Evolutionary conservation across 2,888 invertebrate genomes (phyloP).

Genomic region (Drosophila nigricruria): DNA sequence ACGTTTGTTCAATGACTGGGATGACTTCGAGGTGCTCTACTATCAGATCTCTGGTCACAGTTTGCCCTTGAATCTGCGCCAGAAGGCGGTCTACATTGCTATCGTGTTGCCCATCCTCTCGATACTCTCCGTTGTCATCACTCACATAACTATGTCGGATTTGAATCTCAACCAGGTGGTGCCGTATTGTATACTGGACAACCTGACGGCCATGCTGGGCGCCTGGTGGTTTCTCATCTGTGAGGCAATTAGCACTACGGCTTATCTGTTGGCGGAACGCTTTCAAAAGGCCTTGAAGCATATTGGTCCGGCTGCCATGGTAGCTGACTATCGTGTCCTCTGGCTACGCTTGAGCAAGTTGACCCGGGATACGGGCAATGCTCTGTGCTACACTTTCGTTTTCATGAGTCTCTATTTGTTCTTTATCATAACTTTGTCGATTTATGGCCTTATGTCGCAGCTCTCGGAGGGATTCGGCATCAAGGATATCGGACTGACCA

Average conservation of each 20-base stretch:
- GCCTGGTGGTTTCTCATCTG: slow-evolving; percentile 91
- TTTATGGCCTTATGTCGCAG: slow-evolving; percentile 90
- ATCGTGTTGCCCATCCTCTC: slow-evolving; percentile 88
- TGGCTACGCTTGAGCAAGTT: slow-evolving; percentile 90
- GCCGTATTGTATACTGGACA: slow-evolving; percentile 90
- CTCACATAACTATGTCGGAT: slow-evolving; percentile 90
- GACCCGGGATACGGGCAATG: slow-evolving; percentile 88
- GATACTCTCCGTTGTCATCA: slow-evolving; percentile 88
- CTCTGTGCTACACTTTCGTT: slow-evolving; percentile 89
- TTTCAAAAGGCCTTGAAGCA: slow-evolving; percentile 90
- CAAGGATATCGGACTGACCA: slow-evolving; percentile 89
- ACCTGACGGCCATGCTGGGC: slow-evolving; percentile 89
- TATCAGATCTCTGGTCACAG: slow-evolving; percentile 87
- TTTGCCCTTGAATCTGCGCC: slow-evolving; percentile 87
- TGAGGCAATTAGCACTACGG: slow-evolving; percentile 88
- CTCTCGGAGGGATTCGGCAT: slow-evolving; percentile 90
- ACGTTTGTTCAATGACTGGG: slow-evolving; percentile 87
- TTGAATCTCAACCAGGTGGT: slow-evolving; percentile 88
- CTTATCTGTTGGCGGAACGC: slow-evolving; percentile 89
- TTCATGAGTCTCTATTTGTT: slow-evolving; percentile 90
- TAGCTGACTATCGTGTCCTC: slow-evolving; percentile 89
- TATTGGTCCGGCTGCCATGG: slow-evolving; percentile 89
- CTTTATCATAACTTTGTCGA: slow-evolving; percentile 90
- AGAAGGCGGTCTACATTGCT: slow-evolving; percentile 87
- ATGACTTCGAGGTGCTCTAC: slow-evolving; percentile 89